These are phyloP conservation scores for Nomia melanderi DNA, from an alignment of 1,140 invertebrate genomes.

Conservation along the genomic window DNA sequence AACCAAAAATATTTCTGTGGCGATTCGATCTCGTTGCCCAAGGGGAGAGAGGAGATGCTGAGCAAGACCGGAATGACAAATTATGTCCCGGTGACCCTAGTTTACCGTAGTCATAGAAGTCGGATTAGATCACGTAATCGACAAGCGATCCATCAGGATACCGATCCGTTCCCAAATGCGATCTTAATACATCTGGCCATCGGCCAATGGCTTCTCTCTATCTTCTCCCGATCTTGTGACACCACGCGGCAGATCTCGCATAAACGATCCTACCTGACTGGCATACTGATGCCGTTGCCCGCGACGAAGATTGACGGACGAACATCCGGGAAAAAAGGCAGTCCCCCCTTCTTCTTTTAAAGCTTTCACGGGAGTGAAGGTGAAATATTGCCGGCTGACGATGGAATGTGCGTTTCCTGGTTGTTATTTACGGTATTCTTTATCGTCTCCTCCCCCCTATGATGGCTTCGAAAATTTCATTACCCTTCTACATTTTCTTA, in stretches of 20 bases:
- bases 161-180: constrained; percentile 50
- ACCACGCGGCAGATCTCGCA: constrained; percentile 4
- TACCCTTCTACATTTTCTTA: no score
- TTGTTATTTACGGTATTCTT: neutral
- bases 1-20: constrained; percentile 25
- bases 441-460: no score
- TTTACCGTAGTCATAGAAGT: constrained; percentile 57
- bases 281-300: constrained; percentile 20
- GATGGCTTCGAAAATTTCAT: no score
- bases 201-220: constrained; percentile 54
- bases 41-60: neutral
- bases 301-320: constrained; percentile 33
- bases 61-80: constrained; percentile 59
- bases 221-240: constrained; percentile 37
- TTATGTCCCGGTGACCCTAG: constrained; percentile 49
- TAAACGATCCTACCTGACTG: constrained; percentile 28
- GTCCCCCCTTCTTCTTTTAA: neutral
- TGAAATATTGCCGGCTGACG: neutral
- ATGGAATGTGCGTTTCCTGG: neutral
- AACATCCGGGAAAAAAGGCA: constrained; percentile 1
- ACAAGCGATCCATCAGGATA: constrained; percentile 62
- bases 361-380: constrained; percentile 5
- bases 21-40: constrained; percentile 27
- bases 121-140: constrained; percentile 61
- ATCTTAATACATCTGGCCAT: constrained; percentile 65